Conservation (phyloP, 2,888 invertebrate species). For the Zaprionus bogoriensis region DNA sequence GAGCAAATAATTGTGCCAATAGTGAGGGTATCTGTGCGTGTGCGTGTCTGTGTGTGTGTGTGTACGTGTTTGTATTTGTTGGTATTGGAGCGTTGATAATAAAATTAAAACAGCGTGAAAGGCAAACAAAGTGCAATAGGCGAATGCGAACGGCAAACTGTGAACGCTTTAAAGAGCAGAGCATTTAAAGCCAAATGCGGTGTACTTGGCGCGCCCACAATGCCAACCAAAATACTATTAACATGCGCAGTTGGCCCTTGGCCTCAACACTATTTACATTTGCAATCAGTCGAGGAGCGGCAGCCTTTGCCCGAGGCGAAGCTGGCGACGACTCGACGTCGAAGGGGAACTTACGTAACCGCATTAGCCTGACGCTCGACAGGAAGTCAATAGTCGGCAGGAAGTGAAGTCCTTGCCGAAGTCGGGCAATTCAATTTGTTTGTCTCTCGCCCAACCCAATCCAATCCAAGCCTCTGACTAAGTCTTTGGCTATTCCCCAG, state of each 20-base stretch:
- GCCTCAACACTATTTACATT: constrained; percentile 66
- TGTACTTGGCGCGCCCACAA: no score
- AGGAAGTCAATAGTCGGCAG: constrained; percentile 28
- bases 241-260: no score
- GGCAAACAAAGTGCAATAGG: constrained; percentile 31
- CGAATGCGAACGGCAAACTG: no score
- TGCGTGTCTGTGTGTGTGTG: constrained; percentile 10
- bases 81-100: constrained; percentile 42
- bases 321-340: no score
- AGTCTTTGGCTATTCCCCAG: constrained; percentile 63
- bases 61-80: constrained; percentile 2
- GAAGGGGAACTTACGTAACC: constrained; percentile 67
- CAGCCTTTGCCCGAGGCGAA: constrained; percentile 30
- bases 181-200: not conserved
- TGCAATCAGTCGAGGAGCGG: constrained; percentile 46
- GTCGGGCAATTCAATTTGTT: constrained; percentile 72
- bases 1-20: constrained; percentile 31
- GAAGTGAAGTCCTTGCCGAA: not conserved
- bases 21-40: constrained; percentile 31
- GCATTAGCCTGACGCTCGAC: constrained; percentile 56
- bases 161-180: constrained; percentile 20
- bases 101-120: constrained; percentile 57
- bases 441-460: constrained; percentile 50
- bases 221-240: no score
- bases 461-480: no score